These are phyloP conservation scores for Polyommatus icarus DNA, from an alignment of 2,888 invertebrate species.

Conservation along the genomic window DNA sequence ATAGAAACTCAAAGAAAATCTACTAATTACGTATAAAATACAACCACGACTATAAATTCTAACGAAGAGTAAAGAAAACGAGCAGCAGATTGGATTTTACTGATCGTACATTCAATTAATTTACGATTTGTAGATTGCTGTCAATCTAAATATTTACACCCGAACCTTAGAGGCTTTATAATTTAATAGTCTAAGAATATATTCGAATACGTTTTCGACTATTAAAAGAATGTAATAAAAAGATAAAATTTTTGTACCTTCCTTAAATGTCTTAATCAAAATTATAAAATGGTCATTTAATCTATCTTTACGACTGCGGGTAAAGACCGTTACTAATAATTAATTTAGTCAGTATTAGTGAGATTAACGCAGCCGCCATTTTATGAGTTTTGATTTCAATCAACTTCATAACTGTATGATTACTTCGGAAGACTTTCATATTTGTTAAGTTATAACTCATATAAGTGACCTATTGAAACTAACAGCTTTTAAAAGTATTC, in stretches of 20 bases:
- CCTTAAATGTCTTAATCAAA: conserved; percentile 17
- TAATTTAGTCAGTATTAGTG: conserved; percentile 5
- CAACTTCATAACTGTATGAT: not conserved
- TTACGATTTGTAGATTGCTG: not conserved
- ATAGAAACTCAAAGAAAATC: no score
- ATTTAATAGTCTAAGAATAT: not conserved
- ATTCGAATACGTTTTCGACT: conserved; percentile 30
- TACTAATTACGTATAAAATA: no score
- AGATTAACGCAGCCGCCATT: conserved; percentile 11
- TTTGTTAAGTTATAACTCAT: not conserved
- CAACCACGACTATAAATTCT: no score
- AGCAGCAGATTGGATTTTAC: no score
- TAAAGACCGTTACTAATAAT: conserved; percentile 24
- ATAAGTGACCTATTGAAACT: no score
- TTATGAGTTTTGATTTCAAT: conserved; percentile 17
- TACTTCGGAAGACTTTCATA: not conserved
- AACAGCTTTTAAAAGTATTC: not conserved
- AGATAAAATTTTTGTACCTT: conserved; percentile 12
- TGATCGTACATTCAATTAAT: not conserved
- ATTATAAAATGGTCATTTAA: conserved; percentile 14
- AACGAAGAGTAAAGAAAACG: no score
- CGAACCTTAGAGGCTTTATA: not conserved
- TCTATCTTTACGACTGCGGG: conserved; percentile 7
- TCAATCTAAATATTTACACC: not conserved
- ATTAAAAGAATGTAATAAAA: conserved; percentile 22